Evolutionary conservation across 2,888 invertebrate species (phyloP).

Genomic region (Siphlonurus alternatus): DNA sequence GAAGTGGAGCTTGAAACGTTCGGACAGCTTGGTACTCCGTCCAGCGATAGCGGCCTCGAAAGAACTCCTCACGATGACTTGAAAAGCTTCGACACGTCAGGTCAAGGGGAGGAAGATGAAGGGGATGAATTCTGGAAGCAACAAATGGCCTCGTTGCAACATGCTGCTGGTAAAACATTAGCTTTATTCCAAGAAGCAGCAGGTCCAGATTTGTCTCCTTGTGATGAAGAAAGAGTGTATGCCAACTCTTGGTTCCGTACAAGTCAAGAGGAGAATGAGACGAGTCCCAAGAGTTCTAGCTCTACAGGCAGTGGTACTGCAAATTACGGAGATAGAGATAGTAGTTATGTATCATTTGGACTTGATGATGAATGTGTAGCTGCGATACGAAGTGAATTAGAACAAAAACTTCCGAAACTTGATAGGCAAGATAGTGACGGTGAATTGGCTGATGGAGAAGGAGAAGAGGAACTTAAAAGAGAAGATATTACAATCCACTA

Average conservation of each 20-base stretch:
- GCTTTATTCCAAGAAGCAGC: slow-evolving; percentile 14
- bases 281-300: slow-evolving; percentile 26
- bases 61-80: slow-evolving; percentile 12
- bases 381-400: slow-evolving; percentile 50
- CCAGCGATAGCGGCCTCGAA: neutral
- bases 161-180: slow-evolving; percentile 14
- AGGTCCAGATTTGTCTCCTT: neutral
- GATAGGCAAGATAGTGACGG: slow-evolving; percentile 26
- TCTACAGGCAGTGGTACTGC: too few species aligned
- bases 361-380: slow-evolving; percentile 53
- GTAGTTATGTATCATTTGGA: slow-evolving; percentile 37
- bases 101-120: slow-evolving; percentile 16
- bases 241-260: neutral
- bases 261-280: neutral
- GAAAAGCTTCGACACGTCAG: slow-evolving; percentile 16
- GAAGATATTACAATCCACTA: slow-evolving; percentile 24
- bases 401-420: slow-evolving; percentile 45
- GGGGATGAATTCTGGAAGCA: slow-evolving; percentile 18
- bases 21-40: neutral
- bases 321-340: slow-evolving; percentile 28
- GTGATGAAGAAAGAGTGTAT: slow-evolving; percentile 2
- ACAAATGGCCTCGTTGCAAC: slow-evolving; percentile 14
- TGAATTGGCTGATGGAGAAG: slow-evolving; percentile 23
- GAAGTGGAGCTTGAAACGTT: slow-evolving; percentile 18
- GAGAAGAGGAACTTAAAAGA: slow-evolving; percentile 15